phyloP scores from a whole-genome alignment of 2,888 invertebrate genomes.

The Crocallis elinguaria region DNA sequence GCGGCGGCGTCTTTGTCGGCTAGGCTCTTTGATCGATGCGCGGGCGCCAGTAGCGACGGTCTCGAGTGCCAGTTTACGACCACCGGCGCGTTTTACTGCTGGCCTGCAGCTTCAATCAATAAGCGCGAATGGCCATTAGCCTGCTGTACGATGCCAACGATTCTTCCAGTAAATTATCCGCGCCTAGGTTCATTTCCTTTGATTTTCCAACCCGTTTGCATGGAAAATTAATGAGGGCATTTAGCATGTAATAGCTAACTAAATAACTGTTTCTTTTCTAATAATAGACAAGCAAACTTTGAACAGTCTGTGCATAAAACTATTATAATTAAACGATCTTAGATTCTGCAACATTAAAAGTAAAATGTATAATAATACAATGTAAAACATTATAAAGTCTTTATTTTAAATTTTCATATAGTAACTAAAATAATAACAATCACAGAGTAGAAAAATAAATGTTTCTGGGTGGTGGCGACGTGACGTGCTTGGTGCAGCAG shows the following conservation, averaged over 20 bases:
- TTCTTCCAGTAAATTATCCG: slow-evolving; percentile 51
- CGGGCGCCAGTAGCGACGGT: slow-evolving; percentile 73
- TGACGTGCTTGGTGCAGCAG: no score
- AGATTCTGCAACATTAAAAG: no score
- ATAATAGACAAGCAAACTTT: no score
- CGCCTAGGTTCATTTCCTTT: slow-evolving; percentile 43
- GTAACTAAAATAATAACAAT: no score
- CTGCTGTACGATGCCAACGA: slow-evolving; percentile 49
- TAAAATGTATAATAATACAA: no score
- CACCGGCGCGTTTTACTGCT: slow-evolving; percentile 73
- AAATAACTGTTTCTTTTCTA: no score
- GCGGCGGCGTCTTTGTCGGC: slow-evolving; percentile 74
- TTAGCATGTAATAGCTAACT: background rate
- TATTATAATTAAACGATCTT: no score
- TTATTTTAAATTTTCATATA: no score
- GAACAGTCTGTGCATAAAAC: no score
- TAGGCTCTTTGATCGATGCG: slow-evolving; percentile 70
- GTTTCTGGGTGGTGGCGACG: no score
- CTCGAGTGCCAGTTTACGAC: slow-evolving; percentile 79
- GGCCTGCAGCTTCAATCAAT: slow-evolving; percentile 71
- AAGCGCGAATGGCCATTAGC: slow-evolving; percentile 62
- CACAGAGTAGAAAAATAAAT: no score
- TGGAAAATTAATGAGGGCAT: slow-evolving; percentile 21
- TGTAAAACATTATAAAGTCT: no score
- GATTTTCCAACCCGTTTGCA: slow-evolving; percentile 28